These are phyloP conservation scores for Noturus placidus DNA, from an alignment of 2,113 vertebrate genomes.

Conservation along the genomic window DNA sequence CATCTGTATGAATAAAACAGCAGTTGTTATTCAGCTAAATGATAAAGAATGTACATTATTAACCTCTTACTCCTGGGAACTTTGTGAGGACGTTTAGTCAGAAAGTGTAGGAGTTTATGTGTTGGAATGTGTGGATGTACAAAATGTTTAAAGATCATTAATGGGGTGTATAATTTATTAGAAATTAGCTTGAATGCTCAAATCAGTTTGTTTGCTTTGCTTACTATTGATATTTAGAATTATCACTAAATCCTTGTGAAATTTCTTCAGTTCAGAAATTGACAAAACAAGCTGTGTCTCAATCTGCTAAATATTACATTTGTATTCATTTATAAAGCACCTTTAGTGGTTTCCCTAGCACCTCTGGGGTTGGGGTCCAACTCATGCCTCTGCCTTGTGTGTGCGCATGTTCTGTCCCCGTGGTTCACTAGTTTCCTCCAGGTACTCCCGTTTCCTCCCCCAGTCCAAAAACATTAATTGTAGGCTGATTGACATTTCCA, in stretches of 20 bases:
- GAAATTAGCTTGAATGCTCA: background rate
- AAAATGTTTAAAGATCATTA: background rate
- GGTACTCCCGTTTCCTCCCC: too few species aligned
- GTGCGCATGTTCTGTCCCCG: too few species aligned
- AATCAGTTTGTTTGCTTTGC: background rate
- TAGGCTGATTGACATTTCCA: too few species aligned
- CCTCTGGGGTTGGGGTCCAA: too few species aligned
- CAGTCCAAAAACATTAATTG: too few species aligned
- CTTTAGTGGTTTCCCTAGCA: background rate
- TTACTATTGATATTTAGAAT: background rate
- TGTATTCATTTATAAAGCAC: background rate
- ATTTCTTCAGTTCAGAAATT: background rate
- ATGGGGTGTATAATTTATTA: background rate
- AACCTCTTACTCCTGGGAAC: background rate
- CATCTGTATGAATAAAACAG: slow-evolving; percentile 49
- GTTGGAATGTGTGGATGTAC: background rate
- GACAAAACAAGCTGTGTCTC: background rate
- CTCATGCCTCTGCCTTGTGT: too few species aligned
- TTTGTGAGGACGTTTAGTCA: background rate
- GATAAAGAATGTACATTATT: slow-evolving; percentile 43
- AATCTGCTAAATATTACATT: background rate
- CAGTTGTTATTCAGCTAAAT: slow-evolving; percentile 35
- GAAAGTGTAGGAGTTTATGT: background rate
- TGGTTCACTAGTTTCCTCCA: too few species aligned
- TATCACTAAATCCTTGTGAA: background rate